Base-by-base conservation (phyloP, 2,888 invertebrate genomes). In the Prostheceraeus crozeri region DNA sequence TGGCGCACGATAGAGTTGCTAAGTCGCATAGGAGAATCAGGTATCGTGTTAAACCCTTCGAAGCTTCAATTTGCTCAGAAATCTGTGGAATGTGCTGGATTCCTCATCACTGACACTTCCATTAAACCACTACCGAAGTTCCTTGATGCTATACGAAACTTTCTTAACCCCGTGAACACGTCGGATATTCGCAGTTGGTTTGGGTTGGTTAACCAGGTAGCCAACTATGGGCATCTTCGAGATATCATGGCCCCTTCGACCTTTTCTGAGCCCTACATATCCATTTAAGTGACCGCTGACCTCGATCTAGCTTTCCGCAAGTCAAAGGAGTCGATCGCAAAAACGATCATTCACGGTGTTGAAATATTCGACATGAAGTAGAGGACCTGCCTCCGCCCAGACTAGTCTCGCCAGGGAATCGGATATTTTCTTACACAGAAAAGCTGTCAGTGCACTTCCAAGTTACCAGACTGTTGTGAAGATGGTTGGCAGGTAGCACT, bases 121-220 rank as follows among this genome's bases (percentile, higher is more conserved):
- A 48, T 48, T 6, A 28, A 48, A 19, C 48, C 23, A 48, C 23
- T 48, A 48, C 19, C 48, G 4, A 48, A 48, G 14, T 48, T 19
- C 4, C 6, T 48, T 48, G 48, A 48, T 21, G 23, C 48, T 21
- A 48, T 48, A 23, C 23, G 19, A 48, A 28, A 48, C 23, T 48
- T 48, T 14, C 48, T 28, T 19, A 48, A 23, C 4, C 48, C 48
- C 23, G 11, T 28, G 6, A 25, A 23, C n/a, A 48, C 48, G 4
- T 25, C 48, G 27, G 23, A 48, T 28, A 48, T 48, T 48, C 23
- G 48, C 3, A 66, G 65, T 1, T 67, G 67, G 67, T 68, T 68
- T 57, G 65, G 66, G 0, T 64, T 68, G 11, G 53, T 68, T 3
- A 67, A 65, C 56, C 67, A 66, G 59, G 65, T 66, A 0, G 62